These are phyloP conservation scores for Tachyglossus aculeatus DNA, from an alignment of 2,797 vertebrate genomes.

Conservation along the genomic window DNA sequence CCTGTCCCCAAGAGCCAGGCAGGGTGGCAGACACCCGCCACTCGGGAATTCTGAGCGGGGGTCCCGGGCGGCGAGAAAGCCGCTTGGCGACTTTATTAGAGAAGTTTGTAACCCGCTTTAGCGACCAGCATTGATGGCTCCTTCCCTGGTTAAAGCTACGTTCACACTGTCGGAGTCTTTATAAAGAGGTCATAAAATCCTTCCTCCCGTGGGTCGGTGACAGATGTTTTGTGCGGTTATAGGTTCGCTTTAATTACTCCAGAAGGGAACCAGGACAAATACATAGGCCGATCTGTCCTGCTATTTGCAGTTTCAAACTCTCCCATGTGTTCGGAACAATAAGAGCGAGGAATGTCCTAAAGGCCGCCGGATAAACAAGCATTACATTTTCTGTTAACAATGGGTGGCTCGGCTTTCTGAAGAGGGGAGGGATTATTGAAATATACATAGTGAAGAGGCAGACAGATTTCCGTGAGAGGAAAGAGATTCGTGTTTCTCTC, in stretches of 20 bases:
- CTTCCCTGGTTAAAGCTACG: background rate
- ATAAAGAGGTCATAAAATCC: conserved; percentile 21
- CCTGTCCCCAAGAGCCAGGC: background rate
- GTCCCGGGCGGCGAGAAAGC: too few relatives aligned
- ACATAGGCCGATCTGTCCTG: conserved; percentile 77
- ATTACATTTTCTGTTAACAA: conserved; percentile 74
- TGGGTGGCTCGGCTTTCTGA: conserved; percentile 21
- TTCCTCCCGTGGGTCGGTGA: conserved; percentile 43
- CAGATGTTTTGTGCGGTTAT: conserved; percentile 67
- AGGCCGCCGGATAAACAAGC: conserved; percentile 85
- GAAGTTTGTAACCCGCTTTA: background rate
- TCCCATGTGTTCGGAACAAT: conserved; percentile 78
- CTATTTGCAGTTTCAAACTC: conserved; percentile 80
- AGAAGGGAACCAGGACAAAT: conserved; percentile 82
- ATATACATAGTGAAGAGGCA: conserved; percentile 46
- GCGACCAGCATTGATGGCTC: background rate
- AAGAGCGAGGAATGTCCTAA: conserved; percentile 76
- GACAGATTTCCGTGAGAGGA: conserved; percentile 61
- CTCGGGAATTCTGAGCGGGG: too few relatives aligned
- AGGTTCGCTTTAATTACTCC: conserved; percentile 73
- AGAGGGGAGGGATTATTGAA: conserved; percentile 43
- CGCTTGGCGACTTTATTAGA: background rate
- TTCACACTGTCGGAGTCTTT: conserved; percentile 18
- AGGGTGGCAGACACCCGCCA: background rate
- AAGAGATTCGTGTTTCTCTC: conserved; percentile 48